Evolutionary conservation across 2,888 invertebrate species (phyloP).

Genomic region (Netelia fuscicornis): DNA sequence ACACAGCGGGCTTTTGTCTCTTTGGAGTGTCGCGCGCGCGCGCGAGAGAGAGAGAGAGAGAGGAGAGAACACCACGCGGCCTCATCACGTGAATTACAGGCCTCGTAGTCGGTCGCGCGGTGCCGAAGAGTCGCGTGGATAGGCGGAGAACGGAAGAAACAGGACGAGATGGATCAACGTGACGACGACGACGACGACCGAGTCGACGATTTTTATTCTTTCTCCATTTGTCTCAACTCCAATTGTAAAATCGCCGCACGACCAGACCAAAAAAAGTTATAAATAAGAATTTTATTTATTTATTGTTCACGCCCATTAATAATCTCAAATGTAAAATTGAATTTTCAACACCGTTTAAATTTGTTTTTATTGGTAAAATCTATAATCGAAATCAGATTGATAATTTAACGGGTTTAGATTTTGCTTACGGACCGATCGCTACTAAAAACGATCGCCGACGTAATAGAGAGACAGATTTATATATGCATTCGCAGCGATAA

Average conservation of each 20-base stretch:
- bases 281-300: not conserved
- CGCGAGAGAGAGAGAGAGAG: no score
- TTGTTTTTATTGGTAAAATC: not conserved
- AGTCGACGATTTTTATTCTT: not conserved
- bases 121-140: constrained; percentile 84
- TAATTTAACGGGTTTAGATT: constrained; percentile 10
- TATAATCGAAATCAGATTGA: not conserved
- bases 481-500: constrained; percentile 31
- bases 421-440: constrained; percentile 23
- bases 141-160: constrained; percentile 80
- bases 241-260: constrained; percentile 61
- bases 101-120: constrained; percentile 73
- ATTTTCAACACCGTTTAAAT: not conserved
- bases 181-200: constrained; percentile 60
- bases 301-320: not conserved
- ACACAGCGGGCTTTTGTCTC: constrained; percentile 77
- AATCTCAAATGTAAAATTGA: not conserved
- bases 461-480: constrained; percentile 25
- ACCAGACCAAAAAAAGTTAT: constrained; percentile 36
- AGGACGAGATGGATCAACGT: constrained; percentile 73
- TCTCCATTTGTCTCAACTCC: constrained; percentile 51
- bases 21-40: constrained; percentile 80
- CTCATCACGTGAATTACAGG: constrained; percentile 84
- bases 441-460: constrained; percentile 21
- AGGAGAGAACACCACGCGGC: constrained; percentile 78